phyloP scores from a whole-genome alignment of 2,113 vertebrate genomes.

The Scalopus aquaticus region DNA sequence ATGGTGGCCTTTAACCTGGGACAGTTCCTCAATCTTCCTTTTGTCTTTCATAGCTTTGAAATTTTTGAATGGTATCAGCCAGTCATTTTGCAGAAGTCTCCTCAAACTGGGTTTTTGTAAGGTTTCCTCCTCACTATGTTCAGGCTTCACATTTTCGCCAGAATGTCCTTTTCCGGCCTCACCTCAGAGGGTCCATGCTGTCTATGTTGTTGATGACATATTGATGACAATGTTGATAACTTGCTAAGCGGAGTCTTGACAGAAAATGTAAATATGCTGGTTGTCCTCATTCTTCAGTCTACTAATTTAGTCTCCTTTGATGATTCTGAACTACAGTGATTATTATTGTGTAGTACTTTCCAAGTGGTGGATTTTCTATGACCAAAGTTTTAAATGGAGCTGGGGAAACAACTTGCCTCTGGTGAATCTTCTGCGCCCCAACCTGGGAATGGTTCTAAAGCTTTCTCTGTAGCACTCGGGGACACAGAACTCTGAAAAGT shows the following conservation, averaged over 20 bases:
- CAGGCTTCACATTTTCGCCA: not conserved
- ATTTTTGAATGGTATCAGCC: not conserved
- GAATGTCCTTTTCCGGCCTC: not conserved
- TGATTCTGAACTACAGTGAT: not conserved
- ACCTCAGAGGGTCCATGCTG: accelerated
- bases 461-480: not conserved
- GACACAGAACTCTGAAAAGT: not conserved
- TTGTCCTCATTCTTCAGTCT: not conserved
- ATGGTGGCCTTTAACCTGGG: not conserved
- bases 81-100: not conserved
- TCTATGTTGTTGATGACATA: accelerated
- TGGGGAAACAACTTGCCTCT: not conserved
- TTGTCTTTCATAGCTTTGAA: not conserved
- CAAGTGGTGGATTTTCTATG: not conserved
- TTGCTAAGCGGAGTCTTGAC: not conserved
- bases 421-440: not conserved
- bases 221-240: not conserved
- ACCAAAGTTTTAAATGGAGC: not conserved
- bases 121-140: not conserved
- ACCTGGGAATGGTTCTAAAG: not conserved
- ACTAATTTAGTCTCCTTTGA: not conserved
- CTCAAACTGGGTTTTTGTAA: not conserved
- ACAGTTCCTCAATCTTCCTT: not conserved
- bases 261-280: not conserved
- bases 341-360: not conserved